Base-by-base conservation (phyloP, 2,888 invertebrate species). In the Geophilus truncorum region DNA sequence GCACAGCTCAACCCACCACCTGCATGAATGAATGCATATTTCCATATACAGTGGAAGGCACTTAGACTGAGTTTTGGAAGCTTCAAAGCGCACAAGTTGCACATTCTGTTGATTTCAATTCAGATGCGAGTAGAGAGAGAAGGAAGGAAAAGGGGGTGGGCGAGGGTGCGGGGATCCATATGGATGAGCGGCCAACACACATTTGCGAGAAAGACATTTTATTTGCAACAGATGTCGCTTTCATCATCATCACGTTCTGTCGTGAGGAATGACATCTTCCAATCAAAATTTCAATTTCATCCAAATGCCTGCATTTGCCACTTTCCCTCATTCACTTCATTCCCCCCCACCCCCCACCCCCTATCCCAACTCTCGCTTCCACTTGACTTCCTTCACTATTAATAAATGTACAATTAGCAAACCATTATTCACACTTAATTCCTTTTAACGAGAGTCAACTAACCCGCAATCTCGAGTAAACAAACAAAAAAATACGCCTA, bases 151-250 rank as follows among this genome's bases (percentile, higher is more conserved):
- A 32, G 28, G 28, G 70, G 12, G 70, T 12, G 45, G 28, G 28
- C 7, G 32, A 9, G 32, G 32, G 32, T 32, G 32, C 9, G 51
- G 51, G 15, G 32, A 77, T 77, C 77, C 77, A 77, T 77, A 77
- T 77, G 77, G 36, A 77, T 77, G 77, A 77, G 77, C 77, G 36
- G 36, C 30, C 32, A 70, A 70, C 70, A 70, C 70, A 70, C 36
- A 77, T 77, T 77, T 77, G 32, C 32, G 32, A 36, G 34, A 32
- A 36, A 77, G 77, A 36, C 77, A 77, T 78, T 45, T 78, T 36
- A 45, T 78, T 78, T 28, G 78, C 40, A 78, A 45, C 78, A 78
- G 78, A 78, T 78, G 78, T 78, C 78, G 78, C 78, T 45, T 78
- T 45, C 78, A 78, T 78, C 40, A 78, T 78, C 78, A 78, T 78